A percentile compares a stretch with the other conserved stretches of the same genome.
phyloP scores from a whole-genome alignment of 2,888 invertebrate species.

The Himalopsyche tibetana region DNA sequence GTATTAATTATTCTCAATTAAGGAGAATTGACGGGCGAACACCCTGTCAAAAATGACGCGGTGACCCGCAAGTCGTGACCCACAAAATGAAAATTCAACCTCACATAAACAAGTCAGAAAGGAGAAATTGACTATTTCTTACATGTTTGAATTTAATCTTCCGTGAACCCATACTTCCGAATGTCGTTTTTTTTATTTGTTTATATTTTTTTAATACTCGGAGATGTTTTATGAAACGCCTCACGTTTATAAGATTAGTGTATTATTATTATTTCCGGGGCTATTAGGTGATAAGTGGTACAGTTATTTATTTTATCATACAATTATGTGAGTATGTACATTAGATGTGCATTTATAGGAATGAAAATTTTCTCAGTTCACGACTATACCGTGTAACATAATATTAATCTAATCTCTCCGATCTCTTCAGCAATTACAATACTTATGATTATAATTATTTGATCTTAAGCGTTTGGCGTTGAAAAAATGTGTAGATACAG shows the following conservation, averaged over 20 bases:
- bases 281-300: neutral
- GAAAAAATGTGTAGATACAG: too few species aligned
- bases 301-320: constrained; percentile 23
- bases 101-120: constrained; percentile 40
- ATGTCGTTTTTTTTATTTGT: constrained; percentile 14
- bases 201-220: neutral
- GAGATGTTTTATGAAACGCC: constrained; percentile 1
- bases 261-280: constrained; percentile 33
- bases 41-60: constrained; percentile 27
- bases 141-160: constrained; percentile 24
- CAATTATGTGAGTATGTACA: constrained; percentile 1
- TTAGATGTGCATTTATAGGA: constrained; percentile 1
- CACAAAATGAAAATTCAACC: constrained; percentile 34
- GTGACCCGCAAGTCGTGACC: constrained; percentile 38
- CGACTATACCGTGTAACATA: neutral
- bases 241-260: constrained; percentile 21
- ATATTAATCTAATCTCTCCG: neutral
- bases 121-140: constrained; percentile 18
- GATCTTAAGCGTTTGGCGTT: too few species aligned
- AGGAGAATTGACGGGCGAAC: neutral
- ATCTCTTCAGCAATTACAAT: neutral
- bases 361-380: neutral
- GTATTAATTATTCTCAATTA: too few species aligned
- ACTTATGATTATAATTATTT: neutral
- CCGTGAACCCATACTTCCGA: constrained; percentile 25